Evolutionary conservation across 2,797 vertebrate species (phyloP).

Genomic region (Acanthiza pusilla): DNA sequence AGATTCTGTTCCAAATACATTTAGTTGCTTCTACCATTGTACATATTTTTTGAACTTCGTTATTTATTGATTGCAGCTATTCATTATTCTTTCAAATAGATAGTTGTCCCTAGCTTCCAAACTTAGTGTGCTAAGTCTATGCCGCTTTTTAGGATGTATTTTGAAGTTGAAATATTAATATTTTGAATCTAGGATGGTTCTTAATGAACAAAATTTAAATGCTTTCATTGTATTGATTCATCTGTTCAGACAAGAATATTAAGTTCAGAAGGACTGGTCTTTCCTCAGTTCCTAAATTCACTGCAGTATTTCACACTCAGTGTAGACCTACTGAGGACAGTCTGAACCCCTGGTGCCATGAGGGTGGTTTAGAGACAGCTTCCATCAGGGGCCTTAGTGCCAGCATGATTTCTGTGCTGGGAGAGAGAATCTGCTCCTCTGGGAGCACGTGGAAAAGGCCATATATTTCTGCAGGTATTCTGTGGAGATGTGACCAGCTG

Average conservation of each 20-base stretch:
- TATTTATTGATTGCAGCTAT: background rate
- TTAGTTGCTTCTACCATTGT: background rate
- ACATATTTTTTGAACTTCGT: background rate
- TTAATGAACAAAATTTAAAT: background rate
- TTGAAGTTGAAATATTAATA: background rate
- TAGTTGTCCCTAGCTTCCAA: background rate
- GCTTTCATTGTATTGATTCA: background rate
- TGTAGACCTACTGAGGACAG: background rate
- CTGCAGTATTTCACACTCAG: background rate
- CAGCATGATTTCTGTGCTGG: background rate
- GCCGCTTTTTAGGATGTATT: background rate
- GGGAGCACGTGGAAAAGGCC: background rate
- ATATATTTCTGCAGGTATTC: background rate
- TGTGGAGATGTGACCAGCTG: background rate
- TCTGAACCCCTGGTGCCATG: background rate
- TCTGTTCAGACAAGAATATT: background rate
- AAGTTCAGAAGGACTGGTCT: background rate
- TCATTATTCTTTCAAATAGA: background rate
- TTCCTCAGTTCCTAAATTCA: background rate
- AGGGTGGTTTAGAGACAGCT: background rate
- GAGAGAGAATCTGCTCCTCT: background rate
- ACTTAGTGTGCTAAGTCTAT: background rate
- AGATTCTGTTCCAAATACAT: background rate
- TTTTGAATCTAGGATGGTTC: background rate
- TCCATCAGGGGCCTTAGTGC: background rate